Evolutionary conservation across 2,888 invertebrate species (phyloP).

Genomic region (Pseudanteris insignis): DNA sequence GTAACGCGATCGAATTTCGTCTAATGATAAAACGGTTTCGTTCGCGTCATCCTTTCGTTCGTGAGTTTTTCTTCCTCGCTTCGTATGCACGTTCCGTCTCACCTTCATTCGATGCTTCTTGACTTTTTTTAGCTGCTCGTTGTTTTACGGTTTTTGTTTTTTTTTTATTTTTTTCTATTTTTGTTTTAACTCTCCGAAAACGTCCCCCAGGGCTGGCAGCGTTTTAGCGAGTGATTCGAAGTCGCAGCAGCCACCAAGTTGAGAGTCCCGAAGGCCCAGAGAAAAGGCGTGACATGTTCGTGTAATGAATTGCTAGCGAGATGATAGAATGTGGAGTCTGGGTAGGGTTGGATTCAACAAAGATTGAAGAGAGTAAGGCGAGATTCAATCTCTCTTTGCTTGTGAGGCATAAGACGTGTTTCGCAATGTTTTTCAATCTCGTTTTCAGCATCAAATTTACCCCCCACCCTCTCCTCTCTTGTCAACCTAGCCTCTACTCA

Average conservation of each 20-base stretch:
- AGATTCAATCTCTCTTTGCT: conserved; percentile 21
- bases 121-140: not conserved
- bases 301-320: conserved; percentile 54
- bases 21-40: conserved; percentile 27
- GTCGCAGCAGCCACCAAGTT: conserved; percentile 35
- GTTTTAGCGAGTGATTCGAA: conserved; percentile 41
- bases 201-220: conserved; percentile 41
- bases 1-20: conserved; percentile 11
- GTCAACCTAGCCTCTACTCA: no score
- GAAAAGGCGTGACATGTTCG: conserved; percentile 51
- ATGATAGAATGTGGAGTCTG: conserved; percentile 48
- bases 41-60: conserved; percentile 12
- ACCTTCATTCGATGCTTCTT: not conserved
- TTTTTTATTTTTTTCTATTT: conserved; percentile 9
- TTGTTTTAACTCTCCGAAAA: conserved; percentile 32
- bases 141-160: conserved; percentile 18
- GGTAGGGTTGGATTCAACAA: conserved; percentile 28
- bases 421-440: conserved; percentile 19
- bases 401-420: conserved; percentile 24
- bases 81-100: no score
- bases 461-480: no score
- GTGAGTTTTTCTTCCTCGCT: conserved; percentile 3
- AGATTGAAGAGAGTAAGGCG: conserved; percentile 32
- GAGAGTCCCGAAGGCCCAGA: conserved; percentile 44
- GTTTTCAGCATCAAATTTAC: no score